These are phyloP conservation scores for Lycocerus yunnanus DNA, from an alignment of 2,888 invertebrate genomes.

Conservation along the genomic window DNA sequence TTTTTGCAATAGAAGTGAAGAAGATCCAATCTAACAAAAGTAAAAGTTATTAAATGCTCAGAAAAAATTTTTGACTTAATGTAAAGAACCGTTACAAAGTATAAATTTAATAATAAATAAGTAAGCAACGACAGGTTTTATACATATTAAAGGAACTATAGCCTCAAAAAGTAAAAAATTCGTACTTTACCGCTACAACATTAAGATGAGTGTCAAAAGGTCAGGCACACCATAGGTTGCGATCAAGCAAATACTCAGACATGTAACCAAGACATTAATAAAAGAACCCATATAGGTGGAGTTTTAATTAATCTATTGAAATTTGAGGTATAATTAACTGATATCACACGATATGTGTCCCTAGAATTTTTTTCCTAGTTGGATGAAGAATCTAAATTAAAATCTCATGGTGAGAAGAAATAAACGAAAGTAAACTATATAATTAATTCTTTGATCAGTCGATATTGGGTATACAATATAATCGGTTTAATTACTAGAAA, in stretches of 20 bases:
- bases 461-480: too few relatives aligned
- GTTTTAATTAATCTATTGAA: not conserved
- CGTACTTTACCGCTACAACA: slow-evolving; percentile 15
- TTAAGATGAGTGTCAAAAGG: slow-evolving; percentile 23
- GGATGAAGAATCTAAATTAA: not conserved
- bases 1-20: not conserved
- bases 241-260: not conserved
- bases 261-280: not conserved
- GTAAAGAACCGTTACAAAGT: not conserved
- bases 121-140: not conserved
- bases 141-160: slow-evolving; percentile 1
- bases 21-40: not conserved
- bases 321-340: not conserved
- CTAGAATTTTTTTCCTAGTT: not conserved
- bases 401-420: not conserved
- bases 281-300: not conserved
- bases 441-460: not conserved
- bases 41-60: not conserved
- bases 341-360: not conserved
- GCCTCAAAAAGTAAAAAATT: slow-evolving; percentile 10
- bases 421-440: not conserved
- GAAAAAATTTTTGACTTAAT: not conserved
- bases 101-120: not conserved
- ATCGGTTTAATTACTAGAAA: not conserved
- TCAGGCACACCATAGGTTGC: slow-evolving; percentile 14